Percentiles rank a stretch among this genome's conserved stretches.
phyloP scores from a whole-genome alignment of 2,113 vertebrate genomes.

The Planiliza haematocheilus region DNA sequence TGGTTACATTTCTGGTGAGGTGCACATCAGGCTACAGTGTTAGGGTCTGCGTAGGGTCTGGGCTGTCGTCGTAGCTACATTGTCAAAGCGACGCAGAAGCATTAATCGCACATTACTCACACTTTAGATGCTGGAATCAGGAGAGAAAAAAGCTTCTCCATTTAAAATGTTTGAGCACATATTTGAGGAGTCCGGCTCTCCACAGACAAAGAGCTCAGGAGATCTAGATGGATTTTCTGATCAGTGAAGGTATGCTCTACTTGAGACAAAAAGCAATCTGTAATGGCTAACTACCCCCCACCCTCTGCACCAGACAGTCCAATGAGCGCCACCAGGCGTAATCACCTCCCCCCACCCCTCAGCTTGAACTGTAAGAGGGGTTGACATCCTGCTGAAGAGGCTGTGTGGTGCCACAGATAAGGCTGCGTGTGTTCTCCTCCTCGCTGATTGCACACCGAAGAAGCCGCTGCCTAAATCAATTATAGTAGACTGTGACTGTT shows the following conservation, averaged over 20 bases:
- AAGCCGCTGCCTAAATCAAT: conserved; percentile 52
- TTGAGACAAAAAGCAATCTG: conserved; percentile 42
- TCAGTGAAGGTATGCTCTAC: conserved; percentile 16
- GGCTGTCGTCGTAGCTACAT: no score
- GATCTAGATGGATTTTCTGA: conserved; percentile 19
- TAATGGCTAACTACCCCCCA: conserved; percentile 19
- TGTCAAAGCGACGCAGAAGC: no score
- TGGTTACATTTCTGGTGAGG: no score
- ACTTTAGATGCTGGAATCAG: background rate
- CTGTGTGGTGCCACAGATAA: conserved; percentile 53
- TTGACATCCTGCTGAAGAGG: conserved; percentile 61
- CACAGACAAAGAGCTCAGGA: conserved; percentile 4
- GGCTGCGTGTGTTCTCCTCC: conserved; percentile 43
- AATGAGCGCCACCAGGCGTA: conserved; percentile 24
- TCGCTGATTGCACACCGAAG: conserved; percentile 38
- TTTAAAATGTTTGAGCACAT: conserved; percentile 6
- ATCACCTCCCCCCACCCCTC: conserved; percentile 31
- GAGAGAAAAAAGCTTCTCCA: background rate
- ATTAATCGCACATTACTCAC: no score
- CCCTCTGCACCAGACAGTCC: conserved; percentile 1
- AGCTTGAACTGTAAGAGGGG: conserved; percentile 40
- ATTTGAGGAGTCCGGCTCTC: conserved; percentile 5
- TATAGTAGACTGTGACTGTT: conserved; percentile 19
- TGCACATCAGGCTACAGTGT: no score
- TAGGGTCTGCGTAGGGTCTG: no score